Base-by-base conservation (phyloP, 2,113 vertebrate genomes). In the Octodon degus region DNA sequence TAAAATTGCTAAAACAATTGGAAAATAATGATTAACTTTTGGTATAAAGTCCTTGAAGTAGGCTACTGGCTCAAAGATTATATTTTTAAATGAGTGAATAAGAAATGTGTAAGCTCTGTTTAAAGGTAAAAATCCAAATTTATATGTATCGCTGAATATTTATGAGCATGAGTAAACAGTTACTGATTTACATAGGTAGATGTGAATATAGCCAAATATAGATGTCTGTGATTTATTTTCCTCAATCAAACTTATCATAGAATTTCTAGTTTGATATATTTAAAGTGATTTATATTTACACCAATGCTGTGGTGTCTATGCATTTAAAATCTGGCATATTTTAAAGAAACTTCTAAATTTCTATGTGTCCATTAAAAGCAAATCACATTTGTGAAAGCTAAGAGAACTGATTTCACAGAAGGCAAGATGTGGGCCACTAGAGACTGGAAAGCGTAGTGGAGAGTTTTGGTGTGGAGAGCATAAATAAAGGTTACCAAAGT, bases 201-300 rank as follows among this genome's bases (percentile, higher is more conserved):
- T 96, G 87, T 62, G 93, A 96, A 97, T 96, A 96, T 91, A 97
- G 97, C 97, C 97, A 98, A 98, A 98, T 97, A 98, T 97, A 98
- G 95, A 97, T 91, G 94, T 98, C 93, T 98, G 87, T 89, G 95
- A 68, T 96, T 97, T 97, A 95, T 98, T 97, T 94, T 25, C 43
- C 96, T 82, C 95, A 96, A 97, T 97, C 95, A 97, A 96, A 94
- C 55, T 93, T 97, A 97, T 97, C 92, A 92, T 97, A 96, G 88
- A 97, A 97, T 97, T 97, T 95, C 95, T 3, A 2, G 95, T 98
- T 97, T 97, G 95, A 97, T 97, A 94, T 98, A 96, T 98, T 98
- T 97, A 97, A 97, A 98, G 97, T 94, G 81, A 94, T 60, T 98
- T 96, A 90, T 97, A 97, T 98, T 98, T 98, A 98, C 84, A 97